Evolutionary conservation across 2,888 invertebrate genomes (phyloP).

Genomic region (Cosmia pyralina): DNA sequence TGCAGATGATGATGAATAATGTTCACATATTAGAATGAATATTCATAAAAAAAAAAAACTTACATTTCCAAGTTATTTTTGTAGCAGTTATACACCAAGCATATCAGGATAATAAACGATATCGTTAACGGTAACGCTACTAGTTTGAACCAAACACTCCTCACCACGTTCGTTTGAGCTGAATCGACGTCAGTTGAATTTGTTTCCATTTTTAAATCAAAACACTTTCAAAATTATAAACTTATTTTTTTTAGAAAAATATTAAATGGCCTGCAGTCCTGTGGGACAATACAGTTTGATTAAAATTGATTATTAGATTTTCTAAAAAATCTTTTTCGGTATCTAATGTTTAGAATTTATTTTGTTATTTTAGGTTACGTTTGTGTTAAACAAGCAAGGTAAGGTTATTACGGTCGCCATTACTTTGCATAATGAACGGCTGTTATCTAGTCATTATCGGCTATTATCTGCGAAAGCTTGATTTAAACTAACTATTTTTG

Average conservation of each 20-base stretch:
- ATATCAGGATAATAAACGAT: slow-evolving; percentile 68
- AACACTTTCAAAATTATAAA: not conserved
- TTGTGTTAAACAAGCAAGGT: slow-evolving; percentile 8
- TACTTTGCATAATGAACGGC: slow-evolving; percentile 37
- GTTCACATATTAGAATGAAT: not conserved
- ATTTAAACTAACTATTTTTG: slow-evolving; percentile 33
- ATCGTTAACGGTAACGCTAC: slow-evolving; percentile 63
- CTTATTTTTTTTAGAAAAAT: too few relatives aligned
- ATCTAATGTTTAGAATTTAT: not conserved
- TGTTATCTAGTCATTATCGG: slow-evolving; percentile 60
- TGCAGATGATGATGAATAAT: not conserved
- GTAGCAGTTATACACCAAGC: slow-evolving; percentile 77
- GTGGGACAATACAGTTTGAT: too few relatives aligned
- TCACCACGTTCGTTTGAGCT: slow-evolving; percentile 15
- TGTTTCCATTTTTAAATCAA: slow-evolving; percentile 36
- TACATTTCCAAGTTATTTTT: slow-evolving; percentile 77
- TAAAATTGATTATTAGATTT: too few relatives aligned
- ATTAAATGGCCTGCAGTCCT: too few relatives aligned
- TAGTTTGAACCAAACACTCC: slow-evolving; percentile 63
- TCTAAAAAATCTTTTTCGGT: not conserved
- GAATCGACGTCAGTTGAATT: slow-evolving; percentile 28
- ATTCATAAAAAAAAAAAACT: slow-evolving; percentile 56
- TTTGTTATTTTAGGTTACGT: slow-evolving; percentile 2
- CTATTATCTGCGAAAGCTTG: slow-evolving; percentile 49
- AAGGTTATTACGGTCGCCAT: slow-evolving; percentile 28